A percentile compares a stretch with the other conserved stretches of the same genome.
Conservation (phyloP, 2,888 invertebrate species). For the Caenorhabditis zanzibari region DNA sequence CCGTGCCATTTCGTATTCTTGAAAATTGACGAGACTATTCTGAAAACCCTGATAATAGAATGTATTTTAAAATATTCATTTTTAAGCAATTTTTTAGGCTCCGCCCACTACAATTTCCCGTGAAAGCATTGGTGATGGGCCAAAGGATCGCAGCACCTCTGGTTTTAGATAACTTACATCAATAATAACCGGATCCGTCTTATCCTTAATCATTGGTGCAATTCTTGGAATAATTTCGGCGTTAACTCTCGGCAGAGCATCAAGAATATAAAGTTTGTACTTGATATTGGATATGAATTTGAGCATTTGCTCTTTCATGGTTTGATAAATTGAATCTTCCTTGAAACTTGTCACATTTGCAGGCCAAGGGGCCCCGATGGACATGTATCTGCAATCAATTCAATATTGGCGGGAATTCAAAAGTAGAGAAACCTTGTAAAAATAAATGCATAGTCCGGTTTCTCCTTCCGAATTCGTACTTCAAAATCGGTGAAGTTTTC, state of each 20-base stretch:
- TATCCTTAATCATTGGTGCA: background rate
- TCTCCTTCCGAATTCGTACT: conserved; percentile 16
- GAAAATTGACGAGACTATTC: background rate
- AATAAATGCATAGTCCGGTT: conserved; percentile 45
- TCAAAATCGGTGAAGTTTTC: conserved; percentile 43
- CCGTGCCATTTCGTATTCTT: conserved; percentile 17
- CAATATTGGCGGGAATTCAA: background rate
- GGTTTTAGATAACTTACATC: no score
- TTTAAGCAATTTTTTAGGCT: no score
- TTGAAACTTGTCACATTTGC: conserved; percentile 22
- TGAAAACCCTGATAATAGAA: background rate
- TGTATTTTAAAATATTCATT: no score
- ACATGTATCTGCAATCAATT: conserved; percentile 16
- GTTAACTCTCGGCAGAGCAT: conserved; percentile 13
- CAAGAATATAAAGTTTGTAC: conserved; percentile 33
- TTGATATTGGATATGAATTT: conserved; percentile 19
- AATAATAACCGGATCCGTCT: conserved; percentile 21
- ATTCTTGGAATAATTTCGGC: conserved; percentile 3
- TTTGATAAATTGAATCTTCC: conserved; percentile 29
- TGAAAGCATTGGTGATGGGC: no score
- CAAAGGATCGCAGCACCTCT: no score
- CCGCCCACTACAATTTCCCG: no score
- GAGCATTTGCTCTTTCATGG: conserved; percentile 33
- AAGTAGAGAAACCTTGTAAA: conserved; percentile 22
- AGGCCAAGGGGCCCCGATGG: conserved; percentile 13